Evolutionary conservation across 1,140 invertebrate genomes (phyloP).

Genomic region (Lasioglossum albipes): DNA sequence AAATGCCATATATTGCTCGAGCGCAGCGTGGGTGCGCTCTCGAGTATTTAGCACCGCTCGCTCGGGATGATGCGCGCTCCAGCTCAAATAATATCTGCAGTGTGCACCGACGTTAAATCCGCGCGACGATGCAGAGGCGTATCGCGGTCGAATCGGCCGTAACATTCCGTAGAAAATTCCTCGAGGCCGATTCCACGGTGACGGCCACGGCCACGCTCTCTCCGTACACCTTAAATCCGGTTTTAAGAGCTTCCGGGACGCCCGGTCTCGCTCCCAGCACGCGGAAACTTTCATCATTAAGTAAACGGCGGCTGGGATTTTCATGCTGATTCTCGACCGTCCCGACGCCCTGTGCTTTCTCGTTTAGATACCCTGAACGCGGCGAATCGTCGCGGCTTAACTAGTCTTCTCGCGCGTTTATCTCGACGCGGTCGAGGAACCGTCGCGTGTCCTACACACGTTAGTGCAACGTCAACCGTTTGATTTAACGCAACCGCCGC

Average conservation of each 20-base stretch:
- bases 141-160: slow-evolving; percentile 33
- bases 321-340: slow-evolving; percentile 21
- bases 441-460: neutral
- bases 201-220: neutral
- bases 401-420: slow-evolving; percentile 32
- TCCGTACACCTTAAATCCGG: slow-evolving; percentile 35
- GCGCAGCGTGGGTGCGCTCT: slow-evolving; percentile 20
- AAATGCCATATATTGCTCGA: slow-evolving; percentile 50
- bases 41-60: slow-evolving; percentile 62
- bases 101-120: slow-evolving; percentile 51
- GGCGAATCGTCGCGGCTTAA: slow-evolving; percentile 17
- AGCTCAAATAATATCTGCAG: slow-evolving; percentile 39
- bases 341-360: neutral
- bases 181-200: slow-evolving; percentile 9
- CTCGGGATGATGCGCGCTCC: slow-evolving; percentile 39
- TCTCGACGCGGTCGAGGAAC: slow-evolving; percentile 4
- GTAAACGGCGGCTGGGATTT: slow-evolving; percentile 42
- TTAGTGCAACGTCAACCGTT: neutral
- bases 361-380: slow-evolving; percentile 33
- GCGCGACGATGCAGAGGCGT: neutral
- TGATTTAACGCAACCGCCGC: neutral
- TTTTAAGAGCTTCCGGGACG: slow-evolving; percentile 42
- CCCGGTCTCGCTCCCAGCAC: slow-evolving; percentile 11
- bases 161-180: slow-evolving; percentile 27
- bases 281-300: slow-evolving; percentile 56